A percentile compares a stretch with the other conserved stretches of the same genome.
These are phyloP conservation scores for Astyanax mexicanus DNA, from an alignment of 2,797 vertebrate genomes.

Conservation along the genomic window DNA sequence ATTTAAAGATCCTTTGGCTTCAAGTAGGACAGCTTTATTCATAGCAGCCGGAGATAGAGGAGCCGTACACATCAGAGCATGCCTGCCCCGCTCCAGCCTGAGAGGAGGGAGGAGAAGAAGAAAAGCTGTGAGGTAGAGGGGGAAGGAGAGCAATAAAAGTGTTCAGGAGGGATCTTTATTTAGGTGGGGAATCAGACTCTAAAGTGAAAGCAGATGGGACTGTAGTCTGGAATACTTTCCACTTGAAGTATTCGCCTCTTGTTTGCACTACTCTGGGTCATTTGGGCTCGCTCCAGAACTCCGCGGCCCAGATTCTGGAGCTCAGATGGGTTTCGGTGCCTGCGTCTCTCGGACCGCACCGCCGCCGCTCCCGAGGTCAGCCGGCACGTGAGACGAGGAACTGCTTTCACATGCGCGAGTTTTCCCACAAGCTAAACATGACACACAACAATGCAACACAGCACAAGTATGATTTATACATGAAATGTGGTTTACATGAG, in stretches of 20 bases:
- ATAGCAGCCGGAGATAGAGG: slow-evolving; percentile 51
- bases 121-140: slow-evolving; percentile 43
- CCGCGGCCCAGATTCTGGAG: slow-evolving; percentile 64
- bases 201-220: slow-evolving; percentile 84
- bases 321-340: slow-evolving; percentile 57
- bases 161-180: slow-evolving; percentile 82
- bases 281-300: slow-evolving; percentile 69
- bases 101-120: slow-evolving; percentile 54
- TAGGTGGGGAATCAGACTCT: slow-evolving; percentile 78
- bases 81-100: slow-evolving; percentile 52
- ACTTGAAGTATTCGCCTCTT: slow-evolving; percentile 77
- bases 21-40: slow-evolving; percentile 63
- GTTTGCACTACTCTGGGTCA: slow-evolving; percentile 67
- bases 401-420: slow-evolving; percentile 6
- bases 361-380: not conserved
- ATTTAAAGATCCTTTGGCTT: slow-evolving; percentile 50
- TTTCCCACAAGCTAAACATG: slow-evolving; percentile 1
- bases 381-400: not conserved
- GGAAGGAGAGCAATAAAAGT: slow-evolving; percentile 64
- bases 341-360: slow-evolving; percentile 24
- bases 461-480: not conserved
- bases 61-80: slow-evolving; percentile 52
- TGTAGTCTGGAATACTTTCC: slow-evolving; percentile 80
- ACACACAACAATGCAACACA: slow-evolving; percentile 9
- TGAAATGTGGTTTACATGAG: slow-evolving; percentile 4